phyloP scores from a whole-genome alignment of 2,113 vertebrate species.

The Myrmecobius fasciatus region DNA sequence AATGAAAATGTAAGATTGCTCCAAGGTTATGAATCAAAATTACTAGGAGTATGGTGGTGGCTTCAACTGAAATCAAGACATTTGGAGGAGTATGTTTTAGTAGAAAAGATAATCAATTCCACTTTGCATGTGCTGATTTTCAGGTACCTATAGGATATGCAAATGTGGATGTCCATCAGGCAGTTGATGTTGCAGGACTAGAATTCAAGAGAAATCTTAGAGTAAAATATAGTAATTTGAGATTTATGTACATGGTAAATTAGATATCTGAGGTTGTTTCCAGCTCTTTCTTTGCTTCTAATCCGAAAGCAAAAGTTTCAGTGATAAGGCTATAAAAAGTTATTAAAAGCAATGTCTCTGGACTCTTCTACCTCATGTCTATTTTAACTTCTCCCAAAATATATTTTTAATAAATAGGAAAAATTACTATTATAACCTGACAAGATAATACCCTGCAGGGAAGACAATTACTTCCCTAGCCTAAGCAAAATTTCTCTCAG shows the following conservation, averaged over 20 bases:
- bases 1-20: neutral
- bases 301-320: neutral
- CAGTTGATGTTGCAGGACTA: neutral
- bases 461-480: neutral
- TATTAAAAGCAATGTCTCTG: neutral
- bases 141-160: neutral
- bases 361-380: neutral
- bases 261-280: neutral
- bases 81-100: neutral
- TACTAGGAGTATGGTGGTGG: neutral
- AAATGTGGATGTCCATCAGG: neutral
- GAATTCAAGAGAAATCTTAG: neutral
- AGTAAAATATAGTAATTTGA: neutral
- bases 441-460: neutral
- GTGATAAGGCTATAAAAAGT: neutral
- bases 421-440: neutral
- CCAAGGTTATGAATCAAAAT: neutral
- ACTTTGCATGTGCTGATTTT: neutral
- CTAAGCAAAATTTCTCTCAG: neutral
- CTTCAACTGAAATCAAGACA: neutral
- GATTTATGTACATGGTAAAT: neutral
- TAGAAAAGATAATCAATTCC: neutral
- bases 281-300: neutral
- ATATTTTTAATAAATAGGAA: neutral
- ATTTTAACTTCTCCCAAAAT: neutral